Evolutionary conservation across 1,140 invertebrate genomes (phyloP), one percentile per base, ranked within the genome.

Genomic region (Chionoecetes opilio): DNA sequence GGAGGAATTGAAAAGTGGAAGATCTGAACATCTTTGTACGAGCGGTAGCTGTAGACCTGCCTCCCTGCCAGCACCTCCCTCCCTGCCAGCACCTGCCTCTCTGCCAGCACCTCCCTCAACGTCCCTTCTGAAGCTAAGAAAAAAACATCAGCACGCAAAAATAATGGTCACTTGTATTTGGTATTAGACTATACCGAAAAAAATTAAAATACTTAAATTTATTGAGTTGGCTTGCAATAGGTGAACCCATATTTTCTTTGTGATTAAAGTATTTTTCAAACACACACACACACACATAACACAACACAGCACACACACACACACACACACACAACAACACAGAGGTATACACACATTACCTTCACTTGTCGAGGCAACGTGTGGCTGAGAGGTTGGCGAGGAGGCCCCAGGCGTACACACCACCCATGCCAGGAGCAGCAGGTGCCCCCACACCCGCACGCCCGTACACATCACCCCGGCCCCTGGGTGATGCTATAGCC

Each of bases 11-110:
- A 94, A 87, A 96, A 97, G 94, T 96, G 96, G 91, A 97, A 97
- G n/a, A 97, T 95, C 96, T 97, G 96, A 17, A 96, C 96, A 95
- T 97, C 97, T 96, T 97, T 97, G 85, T 97, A 97, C 2, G 96
- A 96, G 84, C 95, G 88, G 82, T 96, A 96, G 75, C 96, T 95
- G 90, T 95, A 97, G 21, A 97, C 93, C 92, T 97, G 96, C 3
- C 97, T 95, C 82, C 96, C 96, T 85, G 96, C 96, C 88, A 97
- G 92, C 34, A 96, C 94, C 95, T 97, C 96, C 53, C 41, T 46
- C n/a, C 96, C 96, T 85, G 96, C 96, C 88, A 97, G 92, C 34
- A 97, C 93, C 92, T 97, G 96, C 3, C 97, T 95, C 82, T 96
- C 96, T 85, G 96, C 96, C 88, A 97, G 92, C 34, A 96, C 93